These are phyloP conservation scores for Cairina moschata DNA, from an alignment of 2,113 vertebrate species.

Conservation along the genomic window DNA sequence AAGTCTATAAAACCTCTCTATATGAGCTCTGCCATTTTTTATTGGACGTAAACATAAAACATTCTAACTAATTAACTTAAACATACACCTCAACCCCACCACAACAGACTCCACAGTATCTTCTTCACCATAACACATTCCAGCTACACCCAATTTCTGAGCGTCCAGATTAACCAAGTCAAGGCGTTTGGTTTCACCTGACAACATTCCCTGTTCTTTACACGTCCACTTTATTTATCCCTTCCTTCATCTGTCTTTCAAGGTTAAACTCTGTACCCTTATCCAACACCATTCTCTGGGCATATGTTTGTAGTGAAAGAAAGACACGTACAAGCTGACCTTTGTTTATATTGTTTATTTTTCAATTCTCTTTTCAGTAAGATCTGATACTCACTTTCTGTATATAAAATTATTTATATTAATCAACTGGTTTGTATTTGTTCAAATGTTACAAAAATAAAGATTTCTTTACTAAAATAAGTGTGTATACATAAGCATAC, in stretches of 20 bases:
- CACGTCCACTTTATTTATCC: not conserved
- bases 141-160: not conserved
- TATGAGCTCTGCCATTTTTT: not conserved
- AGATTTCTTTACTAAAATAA: not conserved
- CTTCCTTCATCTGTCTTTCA: not conserved
- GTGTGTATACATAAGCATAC: not conserved
- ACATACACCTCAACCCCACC: not conserved
- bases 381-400: not conserved
- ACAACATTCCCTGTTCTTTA: not conserved
- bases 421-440: not conserved
- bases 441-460: slow-evolving; percentile 1
- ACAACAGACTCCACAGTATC: not conserved
- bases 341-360: slow-evolving; percentile 53
- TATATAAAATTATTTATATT: not conserved
- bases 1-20: not conserved
- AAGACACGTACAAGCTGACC: slow-evolving; percentile 19
- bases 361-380: not conserved
- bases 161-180: not conserved
- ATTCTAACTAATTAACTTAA: not conserved
- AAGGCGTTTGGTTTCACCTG: not conserved
- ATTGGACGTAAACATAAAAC: not conserved
- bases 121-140: not conserved
- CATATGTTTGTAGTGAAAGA: not conserved
- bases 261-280: not conserved
- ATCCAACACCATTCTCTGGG: not conserved